Base-by-base conservation (phyloP, 2,888 invertebrate genomes). In the Bhutanitis thaidina region DNA sequence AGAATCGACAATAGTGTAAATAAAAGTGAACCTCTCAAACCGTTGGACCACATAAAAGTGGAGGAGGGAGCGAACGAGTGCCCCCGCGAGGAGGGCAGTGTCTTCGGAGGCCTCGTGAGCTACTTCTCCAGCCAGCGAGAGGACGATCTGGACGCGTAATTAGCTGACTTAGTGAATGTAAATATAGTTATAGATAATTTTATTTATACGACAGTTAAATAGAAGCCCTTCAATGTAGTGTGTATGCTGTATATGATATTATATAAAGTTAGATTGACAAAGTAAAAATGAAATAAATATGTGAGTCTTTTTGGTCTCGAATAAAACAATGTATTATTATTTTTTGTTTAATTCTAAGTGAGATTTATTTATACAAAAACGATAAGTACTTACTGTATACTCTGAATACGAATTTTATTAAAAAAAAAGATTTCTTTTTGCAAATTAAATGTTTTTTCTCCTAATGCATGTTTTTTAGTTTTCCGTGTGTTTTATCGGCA, bases 81-180 rank as follows among this genome's bases (percentile, higher is more conserved):
- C 82, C 81, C 49, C 80, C 83, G 63, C 84, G 92, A 92, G 53
- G 92, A 91, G 59, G 90, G 91, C 57, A 93, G 96, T 43, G 96
- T 96, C 73, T 97, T 97, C 79, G 96, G 96, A 34, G 97, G 97
- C 3, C 91, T 97, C 65, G 97, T 97, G 53, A 96, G 96, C 77
- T 97, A 97, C 86, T 97, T 97, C 83, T 96, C 96, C 63, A 96
- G 96, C 73, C 97, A 97, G 80, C 93, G 93, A 62, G 95, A 96
- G 77, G 96, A 96, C 74, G 96, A 96, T 81, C 91, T 96, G 69
- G 96, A 96, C 79, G 93, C 79, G 57, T 85, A 80, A 69, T 52
- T 39, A 10, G 35, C 46, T 41, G 25, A 47, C 50, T 46, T 47
- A 34, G 41, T 39, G 36, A 43, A 27, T 77, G 77, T 77, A 77